Base-by-base conservation (phyloP, 2,888 invertebrate species). In the Cephonodes hylas region DNA sequence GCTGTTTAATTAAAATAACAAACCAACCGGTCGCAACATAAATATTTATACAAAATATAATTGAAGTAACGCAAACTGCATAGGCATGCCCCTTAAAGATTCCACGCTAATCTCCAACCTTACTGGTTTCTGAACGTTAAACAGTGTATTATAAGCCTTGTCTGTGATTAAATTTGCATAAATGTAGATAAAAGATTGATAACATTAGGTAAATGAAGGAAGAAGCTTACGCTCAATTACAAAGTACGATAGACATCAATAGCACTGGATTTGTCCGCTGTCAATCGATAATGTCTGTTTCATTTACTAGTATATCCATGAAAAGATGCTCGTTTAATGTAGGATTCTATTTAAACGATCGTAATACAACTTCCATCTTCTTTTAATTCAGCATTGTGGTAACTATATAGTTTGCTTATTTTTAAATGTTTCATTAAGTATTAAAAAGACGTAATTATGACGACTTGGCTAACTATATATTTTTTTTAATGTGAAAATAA, bases 111-210 rank as follows among this genome's bases (percentile, higher is more conserved):
- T 63, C 66, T 63, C 68, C 60, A 61, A 66, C 60, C 22, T 22
- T 64, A 34, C 76, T 65, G 69, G 74, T 75, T 66, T 67, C 45
- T 60, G 62, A 64, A 44, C 44, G 27, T 57, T 63, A 72, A 72
- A 72, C 69, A 64, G 58, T 60, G 58, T 58, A 63, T 69, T 66
- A 71, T 68, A 61, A 69, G 60, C 53, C 42, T 23, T 25, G 20
- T 63, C n/a, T 57, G 59, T 65, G 58, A 69, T 74, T 69, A 70
- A 72, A 73, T 77, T 73, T 68, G 60, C 71, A 73, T 73, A 70
- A 74, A 66, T 67, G 67, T 58, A 62, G 64, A 64, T 65, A 59
- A 64, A 63, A 65, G 60, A 68, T 66, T 64, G 63, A 66, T 63
- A 65, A 59, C 45, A 58, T 64, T 63, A 66, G 61, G 42, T 64